Conservation (phyloP, 2,888 invertebrate species). For the Tethea ocularis region DNA sequence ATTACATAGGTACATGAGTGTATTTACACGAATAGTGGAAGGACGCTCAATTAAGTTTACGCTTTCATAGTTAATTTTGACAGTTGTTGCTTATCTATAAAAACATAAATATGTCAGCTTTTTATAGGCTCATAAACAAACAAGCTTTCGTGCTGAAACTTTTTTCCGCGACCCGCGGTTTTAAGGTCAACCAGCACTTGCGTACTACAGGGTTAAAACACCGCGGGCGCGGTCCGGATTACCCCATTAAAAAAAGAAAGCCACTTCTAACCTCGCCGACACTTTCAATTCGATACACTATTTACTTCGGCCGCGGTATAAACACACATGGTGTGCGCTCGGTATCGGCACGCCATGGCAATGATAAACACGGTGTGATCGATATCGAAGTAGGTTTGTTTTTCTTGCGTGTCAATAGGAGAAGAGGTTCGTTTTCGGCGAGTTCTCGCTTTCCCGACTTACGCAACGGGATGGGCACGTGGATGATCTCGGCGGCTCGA, state of each 20-base stretch:
- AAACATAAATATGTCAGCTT: conserved; percentile 31
- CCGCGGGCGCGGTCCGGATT: conserved; percentile 71
- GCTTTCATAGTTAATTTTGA: conserved; percentile 12
- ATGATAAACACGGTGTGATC: conserved; percentile 71
- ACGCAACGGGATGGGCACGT: conserved; percentile 74
- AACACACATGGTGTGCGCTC: conserved; percentile 44
- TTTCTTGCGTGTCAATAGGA: conserved; percentile 73
- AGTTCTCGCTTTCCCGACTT: conserved; percentile 62
- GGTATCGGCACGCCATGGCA: conserved; percentile 43
- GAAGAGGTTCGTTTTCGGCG: conserved; percentile 60
- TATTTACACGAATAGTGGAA: conserved; percentile 21
- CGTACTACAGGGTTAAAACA: conserved; percentile 64
- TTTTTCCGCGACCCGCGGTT: conserved; percentile 46
- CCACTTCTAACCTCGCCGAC: conserved; percentile 54
- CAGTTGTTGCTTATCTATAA: conserved; percentile 16
- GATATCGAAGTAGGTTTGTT: conserved; percentile 68
- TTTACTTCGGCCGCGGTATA: conserved; percentile 47
- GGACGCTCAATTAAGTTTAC: conserved; percentile 9
- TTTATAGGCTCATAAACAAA: conserved; percentile 62
- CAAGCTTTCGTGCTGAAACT: conserved; percentile 42
- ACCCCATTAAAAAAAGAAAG: conserved; percentile 58
- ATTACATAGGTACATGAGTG: conserved; percentile 35
- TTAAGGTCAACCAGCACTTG: conserved; percentile 74
- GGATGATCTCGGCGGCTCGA: conserved; percentile 38
- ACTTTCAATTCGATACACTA: conserved; percentile 42